Evolutionary conservation across 2,797 vertebrate species (phyloP), one percentile per base, ranked within the genome.

Genomic region (Labeo calbasu): DNA sequence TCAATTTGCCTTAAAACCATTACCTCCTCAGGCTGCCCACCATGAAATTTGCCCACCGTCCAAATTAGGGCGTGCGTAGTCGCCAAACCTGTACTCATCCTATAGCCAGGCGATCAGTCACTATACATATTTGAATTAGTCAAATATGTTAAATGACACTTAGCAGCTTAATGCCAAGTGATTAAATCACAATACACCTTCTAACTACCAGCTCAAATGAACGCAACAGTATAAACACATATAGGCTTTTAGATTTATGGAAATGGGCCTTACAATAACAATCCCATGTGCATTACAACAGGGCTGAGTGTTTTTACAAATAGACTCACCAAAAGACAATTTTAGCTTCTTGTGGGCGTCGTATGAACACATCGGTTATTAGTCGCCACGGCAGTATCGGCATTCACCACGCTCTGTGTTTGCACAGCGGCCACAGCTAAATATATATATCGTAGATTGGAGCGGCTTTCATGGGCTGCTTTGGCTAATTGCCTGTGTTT

Each of bases 1-100:
- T 93, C 92, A 92, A 93, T 90, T 95, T 92, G 94, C 94, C 94
- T 92, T 94, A 92, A 95, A 95, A 92, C 91, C 91, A 89, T 82
- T 88, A 88, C 87, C 89, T 89, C 86, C 89, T 59, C 65, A 73
- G 75, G 77, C 81, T 91, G 86, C 86, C 87, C 87, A 88, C 89
- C 90, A 84, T 92, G 93, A 90, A 90, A 88, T 91, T 92, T 91
- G 92, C 93, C 92, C 87, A 87, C 83, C 71, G 63, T 68, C 59
- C 83, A 63, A 87, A 71, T 87, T 78, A 77, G 21, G 73, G 48
- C 8, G 21, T 40, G 68, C 17, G n/a, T 63, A 82, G 71, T 76
- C 32, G 7, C 71, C 57, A 14, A 85, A 65, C 65, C 40, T 61
- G 73, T 36, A 70, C 83, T 51, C 7, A 79, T 79, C 57, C 66